A percentile compares a stretch with the other conserved stretches of the same genome.
phyloP scores from a whole-genome alignment of 2,113 vertebrate genomes.

The Collichthys lucidus region DNA sequence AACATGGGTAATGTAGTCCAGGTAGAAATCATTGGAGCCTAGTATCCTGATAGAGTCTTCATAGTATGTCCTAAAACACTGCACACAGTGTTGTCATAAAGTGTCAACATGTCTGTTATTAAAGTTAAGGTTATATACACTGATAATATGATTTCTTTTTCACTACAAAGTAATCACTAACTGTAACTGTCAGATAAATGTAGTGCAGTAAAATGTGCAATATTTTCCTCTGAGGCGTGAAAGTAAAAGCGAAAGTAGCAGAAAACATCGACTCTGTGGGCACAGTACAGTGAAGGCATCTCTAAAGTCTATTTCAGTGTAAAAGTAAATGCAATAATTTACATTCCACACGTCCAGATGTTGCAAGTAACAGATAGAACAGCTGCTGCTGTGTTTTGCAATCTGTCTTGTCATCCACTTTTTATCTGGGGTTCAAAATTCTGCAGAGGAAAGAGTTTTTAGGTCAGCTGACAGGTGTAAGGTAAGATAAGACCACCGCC shows the following conservation, averaged over 20 bases:
- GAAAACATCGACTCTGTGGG: neutral
- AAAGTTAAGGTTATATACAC: neutral
- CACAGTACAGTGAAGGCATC: neutral
- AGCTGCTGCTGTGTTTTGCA: neutral
- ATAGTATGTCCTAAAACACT: neutral
- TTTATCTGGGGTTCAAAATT: neutral
- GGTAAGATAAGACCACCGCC: neutral
- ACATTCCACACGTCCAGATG: no score
- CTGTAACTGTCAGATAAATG: neutral
- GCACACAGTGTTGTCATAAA: no score
- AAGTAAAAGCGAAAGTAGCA: neutral
- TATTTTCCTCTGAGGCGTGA: neutral
- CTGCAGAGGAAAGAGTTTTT: neutral
- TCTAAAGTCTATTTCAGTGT: neutral
- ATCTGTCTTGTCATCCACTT: neutral
- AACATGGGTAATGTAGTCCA: neutral
- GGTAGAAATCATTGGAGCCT: neutral
- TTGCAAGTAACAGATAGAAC: no score
- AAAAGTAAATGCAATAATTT: neutral
- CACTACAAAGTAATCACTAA: neutral
- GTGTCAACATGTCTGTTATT: no score
- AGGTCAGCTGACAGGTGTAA: neutral
- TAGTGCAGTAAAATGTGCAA: neutral
- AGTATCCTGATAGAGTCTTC: neutral
- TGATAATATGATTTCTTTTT: neutral